These are phyloP conservation scores for Platycercus adscitus DNA, from an alignment of 2,113 vertebrate species.

Conservation along the genomic window DNA sequence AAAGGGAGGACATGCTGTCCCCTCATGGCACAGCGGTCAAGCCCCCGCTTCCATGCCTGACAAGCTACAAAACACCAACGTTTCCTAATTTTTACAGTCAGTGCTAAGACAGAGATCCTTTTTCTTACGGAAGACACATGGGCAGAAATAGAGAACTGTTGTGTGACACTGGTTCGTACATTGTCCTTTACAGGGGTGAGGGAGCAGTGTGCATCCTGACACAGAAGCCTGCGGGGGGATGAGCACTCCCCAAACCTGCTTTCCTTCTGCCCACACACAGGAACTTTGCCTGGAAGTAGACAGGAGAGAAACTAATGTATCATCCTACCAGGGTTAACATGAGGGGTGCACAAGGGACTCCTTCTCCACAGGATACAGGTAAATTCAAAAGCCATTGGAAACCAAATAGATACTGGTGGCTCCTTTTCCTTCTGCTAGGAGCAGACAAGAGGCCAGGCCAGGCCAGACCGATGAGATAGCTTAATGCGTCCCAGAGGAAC, in stretches of 20 bases:
- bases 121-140: not conserved
- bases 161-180: not conserved
- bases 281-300: not conserved
- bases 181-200: not conserved
- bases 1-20: constrained; percentile 3
- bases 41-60: not conserved
- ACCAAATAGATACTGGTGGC: not conserved
- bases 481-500: not conserved
- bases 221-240: accelerated
- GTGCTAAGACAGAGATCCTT: not conserved
- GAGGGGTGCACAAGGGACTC: not conserved
- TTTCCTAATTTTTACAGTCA: not conserved
- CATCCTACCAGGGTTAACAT: not conserved
- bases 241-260: not conserved
- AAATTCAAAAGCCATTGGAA: not conserved
- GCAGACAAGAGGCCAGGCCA: accelerated
- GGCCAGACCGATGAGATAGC: not conserved
- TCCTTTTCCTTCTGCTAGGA: not conserved
- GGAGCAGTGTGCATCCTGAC: not conserved
- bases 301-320: not conserved
- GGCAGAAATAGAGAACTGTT: not conserved
- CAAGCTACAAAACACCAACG: not conserved
- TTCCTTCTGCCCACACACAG: not conserved
- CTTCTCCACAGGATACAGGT: not conserved
- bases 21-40: not conserved